Evolutionary conservation across 2,888 invertebrate species (phyloP), one percentile per base, ranked within the genome.

Genomic region (Gymnocheta viridis): DNA sequence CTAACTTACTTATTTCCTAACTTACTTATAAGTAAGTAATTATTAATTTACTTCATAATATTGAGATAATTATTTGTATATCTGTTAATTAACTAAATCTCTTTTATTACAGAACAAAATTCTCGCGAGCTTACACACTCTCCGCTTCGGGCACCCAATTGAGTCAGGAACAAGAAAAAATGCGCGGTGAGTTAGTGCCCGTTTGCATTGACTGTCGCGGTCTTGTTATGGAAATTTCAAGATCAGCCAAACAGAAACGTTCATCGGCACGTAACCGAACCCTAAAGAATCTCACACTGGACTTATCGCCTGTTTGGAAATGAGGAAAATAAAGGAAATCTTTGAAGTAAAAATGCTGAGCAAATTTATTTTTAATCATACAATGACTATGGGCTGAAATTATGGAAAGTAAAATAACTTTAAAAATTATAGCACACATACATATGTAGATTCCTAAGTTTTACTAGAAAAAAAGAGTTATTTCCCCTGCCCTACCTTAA

Each of bases 131-230:
- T 86, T 93, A 94, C 88, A 93, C 94, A 78, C 90, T 94, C 22
- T 94, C 93, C 82, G 86, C 88, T 1, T 90, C 90, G 22, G 93
- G 93, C 73, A 93, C 92, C 73, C 91, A 92, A 41, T 87, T 91
- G 32, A 89, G 90, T 74, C 91, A 91, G 76, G 92, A 93, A 72
- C 93, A 93, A 56, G 96, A 96, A 89, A 93, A 94, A 22, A 92
- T 95, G 62, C 94, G 95, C 82, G 95, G 95, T 86, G 95, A 96
- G 82, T 95, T 96, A 89, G 97, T 98, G 95, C 95, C 96, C 84
- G 97, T 98, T 62, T 98, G 98, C 91, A 96, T 96, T 91, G 98
- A 98, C 93, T 98, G 98, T 93, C 97, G 97, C 91, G 96, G 96
- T 82, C 96, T 98, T 96, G 96, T 98, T 82, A 94, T 97, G 88